Evolutionary conservation across 2,797 vertebrate genomes (phyloP).

Genomic region (Tolypeutes matacus): DNA sequence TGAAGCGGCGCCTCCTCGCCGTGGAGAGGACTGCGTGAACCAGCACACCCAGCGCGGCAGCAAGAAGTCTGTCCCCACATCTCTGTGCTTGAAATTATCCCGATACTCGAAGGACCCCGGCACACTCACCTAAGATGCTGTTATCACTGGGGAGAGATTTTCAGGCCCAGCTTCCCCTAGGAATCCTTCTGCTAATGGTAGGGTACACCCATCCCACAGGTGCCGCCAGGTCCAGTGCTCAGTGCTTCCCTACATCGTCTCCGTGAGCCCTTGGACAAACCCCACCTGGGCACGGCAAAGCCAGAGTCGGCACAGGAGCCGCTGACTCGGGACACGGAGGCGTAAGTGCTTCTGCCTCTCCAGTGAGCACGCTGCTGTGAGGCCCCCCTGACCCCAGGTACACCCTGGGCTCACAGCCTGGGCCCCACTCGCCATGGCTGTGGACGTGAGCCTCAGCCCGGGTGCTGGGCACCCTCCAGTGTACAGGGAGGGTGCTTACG

Average conservation of each 20-base stretch:
- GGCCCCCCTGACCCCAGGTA: background rate
- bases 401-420: background rate
- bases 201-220: fast-evolving
- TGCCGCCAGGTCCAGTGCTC: background rate
- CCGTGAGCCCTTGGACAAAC: background rate
- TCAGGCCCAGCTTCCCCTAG: background rate
- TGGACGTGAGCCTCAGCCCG: background rate
- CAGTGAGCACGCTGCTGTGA: background rate
- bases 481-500: background rate
- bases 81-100: background rate
- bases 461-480: background rate
- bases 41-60: background rate
- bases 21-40: background rate
- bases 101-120: background rate
- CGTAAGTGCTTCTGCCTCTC: background rate
- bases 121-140: background rate
- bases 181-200: background rate
- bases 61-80: background rate
- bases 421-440: background rate
- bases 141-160: background rate
- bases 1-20: background rate
- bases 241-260: background rate
- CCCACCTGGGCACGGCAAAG: background rate
- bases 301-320: background rate
- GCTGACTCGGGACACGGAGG: background rate